These are phyloP conservation scores for Eurystomus glaucurus DNA, from an alignment of 2,797 vertebrate genomes.

Conservation along the genomic window DNA sequence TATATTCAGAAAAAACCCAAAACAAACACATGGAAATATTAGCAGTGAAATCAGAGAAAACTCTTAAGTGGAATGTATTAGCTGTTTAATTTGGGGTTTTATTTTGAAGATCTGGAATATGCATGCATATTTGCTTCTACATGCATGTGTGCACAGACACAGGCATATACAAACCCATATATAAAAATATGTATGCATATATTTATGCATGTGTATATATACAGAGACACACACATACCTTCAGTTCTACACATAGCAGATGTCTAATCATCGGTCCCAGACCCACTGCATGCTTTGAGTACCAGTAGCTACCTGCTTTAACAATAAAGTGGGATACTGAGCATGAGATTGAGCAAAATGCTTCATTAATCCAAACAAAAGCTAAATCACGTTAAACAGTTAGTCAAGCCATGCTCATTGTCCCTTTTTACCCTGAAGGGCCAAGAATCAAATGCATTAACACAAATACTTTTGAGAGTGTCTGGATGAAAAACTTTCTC, in stretches of 20 bases:
- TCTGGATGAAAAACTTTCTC: neutral
- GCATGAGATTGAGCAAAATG: neutral
- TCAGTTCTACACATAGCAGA: neutral
- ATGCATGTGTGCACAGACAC: neutral
- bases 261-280: neutral
- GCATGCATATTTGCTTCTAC: neutral
- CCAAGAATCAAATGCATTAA: neutral
- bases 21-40: neutral
- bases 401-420: neutral
- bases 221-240: neutral
- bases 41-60: neutral
- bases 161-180: neutral
- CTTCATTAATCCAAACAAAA: neutral
- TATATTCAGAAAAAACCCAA: neutral
- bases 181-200: accelerated
- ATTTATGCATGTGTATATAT: neutral
- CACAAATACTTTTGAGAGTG: neutral
- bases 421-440: neutral
- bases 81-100: neutral
- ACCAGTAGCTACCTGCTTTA: neutral
- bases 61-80: neutral
- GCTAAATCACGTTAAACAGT: neutral
- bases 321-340: neutral
- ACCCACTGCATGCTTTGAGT: neutral
- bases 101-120: neutral